A percentile compares a stretch with the other conserved stretches of the same genome.
These are phyloP conservation scores for Periplaneta americana DNA, from an alignment of 1,140 invertebrate genomes.

Conservation along the genomic window DNA sequence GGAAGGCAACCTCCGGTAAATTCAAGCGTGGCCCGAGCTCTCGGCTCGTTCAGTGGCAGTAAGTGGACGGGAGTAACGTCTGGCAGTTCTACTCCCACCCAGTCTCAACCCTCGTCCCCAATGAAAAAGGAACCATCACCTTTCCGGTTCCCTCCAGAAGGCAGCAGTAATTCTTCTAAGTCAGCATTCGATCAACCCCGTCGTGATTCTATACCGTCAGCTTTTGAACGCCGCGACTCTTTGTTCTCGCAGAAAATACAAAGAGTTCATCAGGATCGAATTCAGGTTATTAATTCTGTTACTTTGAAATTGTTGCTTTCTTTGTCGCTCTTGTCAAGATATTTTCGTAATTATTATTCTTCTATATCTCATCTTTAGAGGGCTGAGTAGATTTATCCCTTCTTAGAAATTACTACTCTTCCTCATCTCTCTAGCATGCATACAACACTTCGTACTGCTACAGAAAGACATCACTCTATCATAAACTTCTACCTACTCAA, in stretches of 20 bases:
- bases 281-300: not conserved
- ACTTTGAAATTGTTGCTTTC: too few relatives aligned
- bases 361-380: too few relatives aligned
- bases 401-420: too few relatives aligned
- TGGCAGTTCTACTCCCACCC: slow-evolving; percentile 37
- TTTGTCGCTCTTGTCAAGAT: too few relatives aligned
- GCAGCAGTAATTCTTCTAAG: slow-evolving; percentile 1
- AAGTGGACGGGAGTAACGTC: slow-evolving; percentile 31
- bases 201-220: slow-evolving; percentile 21
- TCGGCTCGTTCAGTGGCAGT: slow-evolving; percentile 43
- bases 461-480: too few relatives aligned
- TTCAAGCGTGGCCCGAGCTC: slow-evolving; percentile 56
- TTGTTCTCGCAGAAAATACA: slow-evolving; percentile 37
- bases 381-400: too few relatives aligned
- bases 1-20: slow-evolving; percentile 41
- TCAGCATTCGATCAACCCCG: slow-evolving; percentile 10
- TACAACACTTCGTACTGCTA: too few relatives aligned
- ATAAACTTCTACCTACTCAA: too few relatives aligned
- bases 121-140: slow-evolving; percentile 55
- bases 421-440: too few relatives aligned
- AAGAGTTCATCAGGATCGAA: slow-evolving; percentile 35
- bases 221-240: slow-evolving; percentile 23
- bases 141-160: slow-evolving; percentile 37
- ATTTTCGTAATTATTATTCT: too few relatives aligned
- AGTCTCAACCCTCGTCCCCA: slow-evolving; percentile 58